Percentiles rank a stretch among this genome's conserved stretches.
These are phyloP conservation scores for Nephila pilipes DNA, from an alignment of 1,140 invertebrate genomes.

Conservation along the genomic window DNA sequence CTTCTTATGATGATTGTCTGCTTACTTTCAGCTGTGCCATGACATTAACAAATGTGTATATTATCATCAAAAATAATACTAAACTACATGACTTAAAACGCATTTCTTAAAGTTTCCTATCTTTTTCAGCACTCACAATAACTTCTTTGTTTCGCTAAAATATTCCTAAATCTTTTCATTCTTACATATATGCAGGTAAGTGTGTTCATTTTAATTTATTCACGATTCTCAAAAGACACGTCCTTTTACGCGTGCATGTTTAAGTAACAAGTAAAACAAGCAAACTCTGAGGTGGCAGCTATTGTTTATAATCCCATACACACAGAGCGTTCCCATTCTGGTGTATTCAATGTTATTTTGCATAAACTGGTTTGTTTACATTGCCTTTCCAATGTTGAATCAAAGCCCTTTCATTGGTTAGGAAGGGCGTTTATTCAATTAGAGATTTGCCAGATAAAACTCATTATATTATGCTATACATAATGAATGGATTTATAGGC, in stretches of 20 bases:
- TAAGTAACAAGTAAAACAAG: conserved; percentile 24
- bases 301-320: not conserved
- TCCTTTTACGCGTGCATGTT: not conserved
- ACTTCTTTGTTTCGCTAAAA: too few species aligned
- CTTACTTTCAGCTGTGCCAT: too few species aligned
- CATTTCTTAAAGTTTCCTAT: too few species aligned
- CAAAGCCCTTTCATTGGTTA: not conserved
- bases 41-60: too few species aligned
- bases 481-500: not conserved
- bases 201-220: not conserved
- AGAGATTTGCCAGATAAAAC: not conserved
- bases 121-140: too few species aligned
- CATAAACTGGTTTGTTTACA: not conserved
- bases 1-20: too few species aligned
- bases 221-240: not conserved
- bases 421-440: not conserved
- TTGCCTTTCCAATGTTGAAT: not conserved
- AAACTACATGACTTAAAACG: too few species aligned
- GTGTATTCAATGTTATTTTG: not conserved
- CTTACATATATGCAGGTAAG: not conserved
- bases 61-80: too few species aligned
- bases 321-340: not conserved
- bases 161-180: too few species aligned
- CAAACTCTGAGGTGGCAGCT: not conserved
- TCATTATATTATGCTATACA: not conserved